phyloP scores from a whole-genome alignment of 1,140 invertebrate species.

The Drosophila sp. region DNA sequence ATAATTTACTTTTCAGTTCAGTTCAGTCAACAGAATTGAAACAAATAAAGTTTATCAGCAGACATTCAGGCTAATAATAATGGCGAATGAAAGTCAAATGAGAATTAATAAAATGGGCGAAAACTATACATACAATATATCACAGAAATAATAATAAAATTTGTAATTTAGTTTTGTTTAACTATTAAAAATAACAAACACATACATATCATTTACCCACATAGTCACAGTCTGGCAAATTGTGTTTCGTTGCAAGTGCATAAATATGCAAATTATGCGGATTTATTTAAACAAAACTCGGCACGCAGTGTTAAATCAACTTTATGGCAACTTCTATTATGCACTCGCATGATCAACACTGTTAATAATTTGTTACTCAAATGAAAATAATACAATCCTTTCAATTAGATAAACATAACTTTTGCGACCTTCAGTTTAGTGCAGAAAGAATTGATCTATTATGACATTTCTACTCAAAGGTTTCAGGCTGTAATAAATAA shows the following conservation, averaged over 20 bases:
- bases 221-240: constrained; percentile 12
- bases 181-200: constrained; percentile 37
- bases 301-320: constrained; percentile 1
- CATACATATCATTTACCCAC: neutral
- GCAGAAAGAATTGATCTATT: neutral
- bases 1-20: constrained; percentile 5
- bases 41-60: constrained; percentile 8
- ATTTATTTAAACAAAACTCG: constrained; percentile 48
- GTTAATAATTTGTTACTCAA: constrained; percentile 66
- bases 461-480: neutral
- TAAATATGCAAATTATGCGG: constrained; percentile 57
- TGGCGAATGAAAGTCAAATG: neutral
- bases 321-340: constrained; percentile 38
- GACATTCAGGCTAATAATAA: neutral
- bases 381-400: neutral
- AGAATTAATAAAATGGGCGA: neutral
- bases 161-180: constrained; percentile 46
- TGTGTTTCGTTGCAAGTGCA: constrained; percentile 33
- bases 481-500: constrained; percentile 33
- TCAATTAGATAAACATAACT: too few species aligned
- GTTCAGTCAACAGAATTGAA: constrained; percentile 8
- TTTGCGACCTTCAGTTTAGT: too few species aligned
- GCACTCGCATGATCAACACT: constrained; percentile 31
- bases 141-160: constrained; percentile 19
- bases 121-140: constrained; percentile 20